Base-by-base conservation (phyloP, 2,797 vertebrate genomes). In the Pangasius mekongensis region DNA sequence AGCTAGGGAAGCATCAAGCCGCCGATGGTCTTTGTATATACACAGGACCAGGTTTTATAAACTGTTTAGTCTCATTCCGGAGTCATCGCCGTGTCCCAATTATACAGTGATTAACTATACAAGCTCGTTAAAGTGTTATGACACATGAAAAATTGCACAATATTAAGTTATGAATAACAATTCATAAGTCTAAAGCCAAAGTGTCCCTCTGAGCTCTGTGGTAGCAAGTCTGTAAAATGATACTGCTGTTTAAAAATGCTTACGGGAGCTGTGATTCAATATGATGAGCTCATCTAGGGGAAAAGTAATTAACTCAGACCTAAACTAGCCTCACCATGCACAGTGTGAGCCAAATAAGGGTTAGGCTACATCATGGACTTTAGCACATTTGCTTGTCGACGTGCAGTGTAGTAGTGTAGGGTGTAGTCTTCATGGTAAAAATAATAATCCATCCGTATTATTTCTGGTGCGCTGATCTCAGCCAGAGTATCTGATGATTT, bases 241-340 rank as follows among this genome's bases (percentile, higher is more conserved):
- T 87, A 67, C 20, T 13, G n/a, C 49, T 54, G 43, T 83, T 56
- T 84, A 87, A 89, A 86, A 67, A 77, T 49, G 85, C 60, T 77
- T 77, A 78, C 52, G 36, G 54, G 36, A 56, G 83, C 39, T n/a
- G 56, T 8, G 76, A 36, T 82, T 71, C 58, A 77, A 69, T 54
- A 64, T 36, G 56, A 86, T 76, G 58, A 66, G 54, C 85, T 89
- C 71, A 66, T 86, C 67, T 47, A 30, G 24, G 30, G 62, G 52
- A 24, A 39, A 82, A 27, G 27, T 52, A 73, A 82, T 85, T 71
- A 67, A 49, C 66, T 73, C n/a, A 5, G 73, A 71, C 22, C 66
- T 62, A 67, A 76, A 47, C 85, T 67, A 20, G 80, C 58, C 78
- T 87, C 33, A 30, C 11, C 30, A 14, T 62, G 18, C 30, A 22